Base-by-base conservation (phyloP, 2,888 invertebrate genomes). In the Lithophane semibrunnea region DNA sequence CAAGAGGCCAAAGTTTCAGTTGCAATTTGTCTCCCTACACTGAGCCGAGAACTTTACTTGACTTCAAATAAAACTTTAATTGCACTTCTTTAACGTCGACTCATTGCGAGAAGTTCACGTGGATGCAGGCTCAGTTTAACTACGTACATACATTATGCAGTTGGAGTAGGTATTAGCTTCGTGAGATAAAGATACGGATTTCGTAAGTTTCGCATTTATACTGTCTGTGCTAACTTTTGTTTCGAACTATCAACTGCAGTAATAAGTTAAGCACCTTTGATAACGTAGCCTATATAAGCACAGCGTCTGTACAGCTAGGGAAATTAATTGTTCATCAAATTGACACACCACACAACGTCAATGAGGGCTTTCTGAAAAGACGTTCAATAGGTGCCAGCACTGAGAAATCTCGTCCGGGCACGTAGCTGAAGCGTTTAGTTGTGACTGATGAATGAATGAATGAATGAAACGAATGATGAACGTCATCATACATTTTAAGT, bases 31-130 rank as follows among this genome's bases (percentile, higher is more conserved):
- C 86, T 85, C 74, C 68, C 60, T 70, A 69, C 76, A 73, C 76
- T 67, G 44, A 72, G 76, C 66, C 66, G 54, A 67, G 73, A 78
- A 56, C 74, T 74, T 73, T 56, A 13, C 47, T 72, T 77, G 66
- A 73, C 73, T 64, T 79, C 56, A 77, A 85, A 87, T 80, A 80
- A 82, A 88, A 85, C 80, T 88, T 88, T 82, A 86, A 88, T 88
- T 88, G 80, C 82, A 80, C 75, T 80, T 79, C 80, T 84, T 80
- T 77, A 83, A 65, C 73, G 75, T 60, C 61, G 79, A 74, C 70
- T 80, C 77, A 72, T 75, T 80, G 66, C 58, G 67, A 75, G 73
- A 86, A 86, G 73, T 86, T 85, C 67, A 67, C 67, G 18, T 52
- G 49, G n/a, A 74, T 69, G 73, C 75, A 66, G 73, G 29, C 78